Conservation (phyloP, 2,113 vertebrate genomes). For the Aldabrachelys gigantea region DNA sequence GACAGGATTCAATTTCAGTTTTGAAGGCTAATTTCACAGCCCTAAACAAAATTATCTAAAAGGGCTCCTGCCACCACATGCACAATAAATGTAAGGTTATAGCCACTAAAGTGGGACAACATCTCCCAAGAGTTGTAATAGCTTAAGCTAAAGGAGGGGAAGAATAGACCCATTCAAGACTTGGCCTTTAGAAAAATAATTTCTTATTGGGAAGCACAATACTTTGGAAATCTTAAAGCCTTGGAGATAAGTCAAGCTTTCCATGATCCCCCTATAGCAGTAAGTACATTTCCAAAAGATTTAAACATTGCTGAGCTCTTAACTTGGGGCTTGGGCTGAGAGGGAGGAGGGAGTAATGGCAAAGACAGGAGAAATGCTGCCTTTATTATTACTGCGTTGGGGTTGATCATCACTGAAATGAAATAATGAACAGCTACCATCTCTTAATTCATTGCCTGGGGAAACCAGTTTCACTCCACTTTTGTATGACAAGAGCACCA, state of each 20-base stretch:
- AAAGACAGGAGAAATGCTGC: slow-evolving; percentile 54
- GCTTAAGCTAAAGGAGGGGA: slow-evolving; percentile 13
- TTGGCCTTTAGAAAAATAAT: slow-evolving; percentile 49
- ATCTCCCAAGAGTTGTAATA: slow-evolving; percentile 28
- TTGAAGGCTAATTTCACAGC: slow-evolving; percentile 74
- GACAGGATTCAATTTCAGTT: slow-evolving; percentile 68
- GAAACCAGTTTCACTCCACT: neutral
- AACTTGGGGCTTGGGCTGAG: slow-evolving; percentile 22
- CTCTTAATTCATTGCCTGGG: slow-evolving; percentile 38
- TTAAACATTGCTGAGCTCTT: slow-evolving; percentile 47
- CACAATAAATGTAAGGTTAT: slow-evolving; percentile 51
- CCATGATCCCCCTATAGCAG: slow-evolving; percentile 8
- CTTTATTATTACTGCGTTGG: slow-evolving; percentile 60
- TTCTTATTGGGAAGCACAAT: slow-evolving; percentile 22
- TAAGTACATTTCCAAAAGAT: slow-evolving; percentile 39
- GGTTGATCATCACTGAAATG: slow-evolving; percentile 59
- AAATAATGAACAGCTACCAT: slow-evolving; percentile 49
- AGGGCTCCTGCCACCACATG: slow-evolving; percentile 29
- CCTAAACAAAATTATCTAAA: slow-evolving; percentile 70
- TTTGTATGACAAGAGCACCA: neutral
- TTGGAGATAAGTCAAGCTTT: slow-evolving; percentile 37
- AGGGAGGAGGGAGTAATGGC: slow-evolving; percentile 8
- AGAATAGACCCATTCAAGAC: slow-evolving; percentile 17
- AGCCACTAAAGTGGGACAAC: slow-evolving; percentile 39
- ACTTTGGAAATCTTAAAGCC: slow-evolving; percentile 27